Base-by-base conservation (phyloP, 2,888 invertebrate species). In the Pediacus dermestoides region DNA sequence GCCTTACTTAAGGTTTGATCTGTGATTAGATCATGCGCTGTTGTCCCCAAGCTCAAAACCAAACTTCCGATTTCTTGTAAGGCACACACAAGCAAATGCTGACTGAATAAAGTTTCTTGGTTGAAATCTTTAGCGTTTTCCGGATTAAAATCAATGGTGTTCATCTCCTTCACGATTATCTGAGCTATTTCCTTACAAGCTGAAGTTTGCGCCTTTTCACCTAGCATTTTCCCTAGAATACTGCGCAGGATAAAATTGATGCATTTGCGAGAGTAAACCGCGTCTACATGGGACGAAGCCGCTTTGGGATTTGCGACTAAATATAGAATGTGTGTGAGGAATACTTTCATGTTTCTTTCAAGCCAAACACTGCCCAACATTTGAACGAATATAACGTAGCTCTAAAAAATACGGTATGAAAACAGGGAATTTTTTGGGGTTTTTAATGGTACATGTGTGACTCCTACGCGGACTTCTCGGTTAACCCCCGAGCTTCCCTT, bases 241-340 rank as follows among this genome's bases (percentile, higher is more conserved):
- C 90, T 87, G 31, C 94, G 80, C 37, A 97, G 73, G 51, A 97
- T 92, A 67, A 94, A 99, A 65, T 89, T 90, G 43, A 97, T 90
- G 67, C 97, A 99, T 70, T 95, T 95, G 52, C 97, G 81, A 1
- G 96, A 94, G 67, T 96, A 95, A 1, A 97, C 95, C 8, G 95
- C 94, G 68, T 97, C 96, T 0, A 96, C 94, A 63, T 99, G 97
- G 0, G 93, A 92, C 8, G 90, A 89, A 1, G 93, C 91, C 0
- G 94, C 92, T 70, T 92, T 92, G 0, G 95, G 94, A 71, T 93
- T 94, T 1, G 93, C 91, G 12, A 96, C 93, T 48, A 97, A 72
- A 59, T 95, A 93, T 32, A 97, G 71, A 2, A 97, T 81, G 66
- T 97, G 96, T 6, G 80, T 80, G n/a, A 96, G 72, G 55, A 96